Percentiles rank a stretch among this genome's conserved stretches.
phyloP scores from a whole-genome alignment of 2,888 invertebrate genomes.

The Molorchus minor region DNA sequence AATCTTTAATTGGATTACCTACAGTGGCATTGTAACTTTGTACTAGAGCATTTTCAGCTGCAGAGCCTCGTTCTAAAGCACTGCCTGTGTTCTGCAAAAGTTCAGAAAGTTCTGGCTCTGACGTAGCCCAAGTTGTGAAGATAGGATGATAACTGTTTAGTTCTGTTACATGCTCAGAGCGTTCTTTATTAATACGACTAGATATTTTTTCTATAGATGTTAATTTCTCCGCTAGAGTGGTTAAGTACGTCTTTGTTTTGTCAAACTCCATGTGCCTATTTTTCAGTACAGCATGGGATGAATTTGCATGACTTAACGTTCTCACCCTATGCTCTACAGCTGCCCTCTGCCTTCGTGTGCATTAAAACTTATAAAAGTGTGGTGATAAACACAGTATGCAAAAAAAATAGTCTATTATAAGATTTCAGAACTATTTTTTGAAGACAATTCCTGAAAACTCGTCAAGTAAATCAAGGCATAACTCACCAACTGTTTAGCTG shows the following conservation, averaged over 20 bases:
- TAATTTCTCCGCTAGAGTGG: slow-evolving; percentile 70
- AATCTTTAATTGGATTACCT: slow-evolving; percentile 68
- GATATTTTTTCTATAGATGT: slow-evolving; percentile 71
- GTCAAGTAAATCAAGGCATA: background rate
- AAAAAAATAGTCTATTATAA: background rate
- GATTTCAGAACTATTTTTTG: background rate
- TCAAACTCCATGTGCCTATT: slow-evolving; percentile 71
- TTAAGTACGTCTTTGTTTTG: slow-evolving; percentile 70
- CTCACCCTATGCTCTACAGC: slow-evolving; percentile 64
- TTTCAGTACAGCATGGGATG: slow-evolving; percentile 64
- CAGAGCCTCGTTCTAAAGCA: slow-evolving; percentile 64
- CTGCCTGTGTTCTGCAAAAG: slow-evolving; percentile 62
- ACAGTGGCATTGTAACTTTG: slow-evolving; percentile 59
- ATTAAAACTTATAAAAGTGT: slow-evolving; percentile 61
- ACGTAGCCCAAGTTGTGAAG: slow-evolving; percentile 69
- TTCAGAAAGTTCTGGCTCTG: slow-evolving; percentile 66
- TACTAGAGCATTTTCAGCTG: slow-evolving; percentile 65
- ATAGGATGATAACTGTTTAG: slow-evolving; percentile 70
- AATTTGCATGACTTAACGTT: slow-evolving; percentile 45
- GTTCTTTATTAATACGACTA: slow-evolving; percentile 71
- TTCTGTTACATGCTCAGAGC: slow-evolving; percentile 67
- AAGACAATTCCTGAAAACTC: no score
- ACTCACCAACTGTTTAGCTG: slow-evolving; percentile 71
- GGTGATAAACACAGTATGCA: no score
- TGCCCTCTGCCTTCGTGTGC: slow-evolving; percentile 69